Evolutionary conservation across 2,113 vertebrate genomes (phyloP).

Genomic region (Oplegnathus fasciatus): DNA sequence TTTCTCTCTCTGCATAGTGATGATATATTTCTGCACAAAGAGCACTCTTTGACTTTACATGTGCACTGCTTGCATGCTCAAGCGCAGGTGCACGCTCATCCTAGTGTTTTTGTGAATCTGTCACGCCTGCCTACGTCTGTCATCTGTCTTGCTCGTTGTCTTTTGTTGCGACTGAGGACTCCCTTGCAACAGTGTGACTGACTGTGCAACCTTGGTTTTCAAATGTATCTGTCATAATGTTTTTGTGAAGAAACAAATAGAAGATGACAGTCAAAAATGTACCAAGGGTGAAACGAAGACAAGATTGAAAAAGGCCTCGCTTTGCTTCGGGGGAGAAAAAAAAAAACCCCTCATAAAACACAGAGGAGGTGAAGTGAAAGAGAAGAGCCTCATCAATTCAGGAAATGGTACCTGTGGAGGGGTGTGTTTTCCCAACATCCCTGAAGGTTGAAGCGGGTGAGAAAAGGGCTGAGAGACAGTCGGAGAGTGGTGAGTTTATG

Average conservation of each 20-base stretch:
- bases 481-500: conserved; percentile 18
- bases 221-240: neutral
- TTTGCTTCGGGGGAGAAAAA: conserved; percentile 8
- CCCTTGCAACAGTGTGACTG: neutral
- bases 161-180: neutral
- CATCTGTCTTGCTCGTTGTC: conserved; percentile 9
- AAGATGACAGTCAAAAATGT: neutral
- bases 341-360: neutral
- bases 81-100: neutral
- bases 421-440: conserved; percentile 43
- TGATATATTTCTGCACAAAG: conserved; percentile 7
- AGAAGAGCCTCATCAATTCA: conserved; percentile 30
- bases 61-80: neutral
- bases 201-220: neutral
- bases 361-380: neutral
- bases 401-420: conserved; percentile 39
- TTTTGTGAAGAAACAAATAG: neutral
- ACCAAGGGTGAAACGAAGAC: neutral
- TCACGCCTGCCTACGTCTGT: neutral
- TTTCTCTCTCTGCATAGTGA: conserved; percentile 6
- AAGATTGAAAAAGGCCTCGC: neutral
- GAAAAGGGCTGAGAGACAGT: neutral
- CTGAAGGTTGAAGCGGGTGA: conserved; percentile 4
- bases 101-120: neutral
- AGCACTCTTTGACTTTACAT: neutral